Evolutionary conservation across 1,140 invertebrate species (phyloP), one percentile per base, ranked within the genome.

Genomic region (Rhysida immarginata): DNA sequence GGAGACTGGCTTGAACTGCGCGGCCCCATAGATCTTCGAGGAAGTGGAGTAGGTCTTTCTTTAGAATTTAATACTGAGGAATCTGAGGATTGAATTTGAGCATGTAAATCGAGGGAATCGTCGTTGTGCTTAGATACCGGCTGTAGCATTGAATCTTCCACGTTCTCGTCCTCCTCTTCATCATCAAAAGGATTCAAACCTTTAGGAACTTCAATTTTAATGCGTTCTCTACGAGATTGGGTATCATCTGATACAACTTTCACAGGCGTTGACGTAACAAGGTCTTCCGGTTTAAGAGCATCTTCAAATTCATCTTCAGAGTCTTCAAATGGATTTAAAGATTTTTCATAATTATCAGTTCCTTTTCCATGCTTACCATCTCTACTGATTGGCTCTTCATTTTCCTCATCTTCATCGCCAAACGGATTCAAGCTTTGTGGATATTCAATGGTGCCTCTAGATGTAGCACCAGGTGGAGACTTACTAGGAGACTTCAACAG

Each of bases 381-480:
- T n/a, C n/a, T n/a, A n/a, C n/a, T n/a, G n/a, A n/a, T n/a, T n/a
- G n/a, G n/a, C n/a, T n/a, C n/a, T n/a, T n/a, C n/a, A n/a, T n/a
- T n/a, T n/a, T 29, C 26, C 14, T n/a, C 14, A 24, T 51, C 18
- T 21, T 2, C 48, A 16, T 53, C 50, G 14, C 63, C 70, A 58
- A 74, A 74, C 2, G 87, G 87, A 76, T 90, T 90, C 50, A 89
- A 70, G 59, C 82, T 77, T 45, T 79, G 75, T 0, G 86, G 86
- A 73, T 91, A 90, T 26, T 76, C 66, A n/a, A n/a, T n/a, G n/a
- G n/a, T n/a, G n/a, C n/a, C n/a, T n/a, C n/a, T n/a, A n/a, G n/a
- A n/a, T n/a, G n/a, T n/a, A n/a, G n/a, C n/a, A n/a, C n/a, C n/a
- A n/a, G n/a, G n/a, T n/a, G n/a, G n/a, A n/a, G n/a, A 16, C 29